phyloP scores from a whole-genome alignment of 2,113 vertebrate genomes.

The Glaucomys volans region DNA sequence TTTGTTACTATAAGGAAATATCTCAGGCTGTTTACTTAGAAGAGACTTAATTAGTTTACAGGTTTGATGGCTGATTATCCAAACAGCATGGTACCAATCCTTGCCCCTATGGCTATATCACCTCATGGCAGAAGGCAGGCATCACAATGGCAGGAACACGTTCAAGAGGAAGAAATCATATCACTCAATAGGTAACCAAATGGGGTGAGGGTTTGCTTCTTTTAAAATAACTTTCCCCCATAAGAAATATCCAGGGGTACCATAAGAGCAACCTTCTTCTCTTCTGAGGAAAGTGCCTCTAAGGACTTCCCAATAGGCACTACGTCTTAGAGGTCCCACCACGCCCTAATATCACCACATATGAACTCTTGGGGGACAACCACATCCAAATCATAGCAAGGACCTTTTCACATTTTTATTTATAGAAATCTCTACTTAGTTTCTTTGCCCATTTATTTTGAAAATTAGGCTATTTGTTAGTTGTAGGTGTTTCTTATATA shows the following conservation, averaged over 20 bases:
- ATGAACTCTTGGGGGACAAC: neutral
- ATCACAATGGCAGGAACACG: neutral
- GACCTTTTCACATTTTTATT: neutral
- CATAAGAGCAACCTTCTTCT: neutral
- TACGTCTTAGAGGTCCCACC: neutral
- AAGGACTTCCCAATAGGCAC: neutral
- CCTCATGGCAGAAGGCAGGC: fast-evolving
- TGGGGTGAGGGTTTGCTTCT: neutral
- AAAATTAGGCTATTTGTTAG: neutral
- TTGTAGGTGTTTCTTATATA: neutral
- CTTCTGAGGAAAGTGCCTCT: neutral
- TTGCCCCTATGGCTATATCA: neutral
- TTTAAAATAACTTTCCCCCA: neutral
- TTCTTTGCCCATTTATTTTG: neutral
- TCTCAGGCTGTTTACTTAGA: neutral
- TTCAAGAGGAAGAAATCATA: neutral
- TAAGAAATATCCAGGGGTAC: neutral
- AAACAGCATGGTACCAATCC: no score
- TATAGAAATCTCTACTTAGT: neutral
- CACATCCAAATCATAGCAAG: neutral
- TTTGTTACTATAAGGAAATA: neutral
- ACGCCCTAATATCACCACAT: neutral
- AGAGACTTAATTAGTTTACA: neutral
- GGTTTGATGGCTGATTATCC: no score
- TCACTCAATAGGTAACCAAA: neutral